Evolutionary conservation across 2,888 invertebrate species (phyloP).

Genomic region (Poecilobothrus nobilitatus): DNA sequence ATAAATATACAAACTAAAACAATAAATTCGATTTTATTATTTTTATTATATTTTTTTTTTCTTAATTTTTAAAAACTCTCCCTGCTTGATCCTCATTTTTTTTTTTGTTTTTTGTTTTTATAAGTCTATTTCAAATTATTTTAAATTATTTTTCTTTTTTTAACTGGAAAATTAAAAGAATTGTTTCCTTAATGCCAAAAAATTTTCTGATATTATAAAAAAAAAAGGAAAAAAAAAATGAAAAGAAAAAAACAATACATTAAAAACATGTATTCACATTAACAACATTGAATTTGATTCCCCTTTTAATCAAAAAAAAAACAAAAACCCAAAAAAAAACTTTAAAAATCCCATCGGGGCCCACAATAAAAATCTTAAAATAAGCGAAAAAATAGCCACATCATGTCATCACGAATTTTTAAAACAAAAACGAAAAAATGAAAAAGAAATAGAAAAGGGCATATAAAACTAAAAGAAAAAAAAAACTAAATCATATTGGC

Average conservation of each 20-base stretch:
- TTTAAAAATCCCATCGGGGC: too few species aligned
- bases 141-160: not conserved
- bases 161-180: not conserved
- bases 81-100: too few species aligned
- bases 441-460: not conserved
- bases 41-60: too few species aligned
- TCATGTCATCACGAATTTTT: conserved; percentile 2
- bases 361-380: not conserved
- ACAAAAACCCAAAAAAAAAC: not conserved
- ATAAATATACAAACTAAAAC: too few species aligned
- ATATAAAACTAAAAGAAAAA: not conserved
- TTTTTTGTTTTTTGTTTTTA: too few species aligned
- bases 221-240: not conserved
- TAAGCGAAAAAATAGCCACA: not conserved
- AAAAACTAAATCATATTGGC: not conserved
- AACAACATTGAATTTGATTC: not conserved
- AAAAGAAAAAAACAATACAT: not conserved
- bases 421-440: not conserved
- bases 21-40: too few species aligned
- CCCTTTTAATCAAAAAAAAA: too few species aligned
- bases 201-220: not conserved
- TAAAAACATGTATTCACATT: not conserved
- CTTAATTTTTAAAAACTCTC: too few species aligned
- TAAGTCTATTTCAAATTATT: too few species aligned
- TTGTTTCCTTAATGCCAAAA: not conserved